Evolutionary conservation across 2,888 invertebrate species (phyloP), one percentile per base, ranked within the genome.

Genomic region (Anoncus sp.): DNA sequence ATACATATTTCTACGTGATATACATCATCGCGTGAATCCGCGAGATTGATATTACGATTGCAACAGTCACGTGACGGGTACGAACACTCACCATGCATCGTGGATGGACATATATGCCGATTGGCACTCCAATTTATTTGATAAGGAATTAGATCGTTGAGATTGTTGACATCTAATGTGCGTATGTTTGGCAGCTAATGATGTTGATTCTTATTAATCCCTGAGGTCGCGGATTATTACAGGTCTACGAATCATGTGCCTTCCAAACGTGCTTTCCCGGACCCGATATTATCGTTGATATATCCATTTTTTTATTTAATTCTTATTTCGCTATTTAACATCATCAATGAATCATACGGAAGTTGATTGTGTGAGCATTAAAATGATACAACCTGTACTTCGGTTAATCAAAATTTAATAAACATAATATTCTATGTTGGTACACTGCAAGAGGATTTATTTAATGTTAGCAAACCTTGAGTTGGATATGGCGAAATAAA

Each of bases 21-120:
- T 70, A 53, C 65, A 49, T 60, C 65, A 35, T 75, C 49, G 65
- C 45, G 35, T 35, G 62, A 63, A 75, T 59, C 24, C 62, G 45
- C 10, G 40, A 40, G 63, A 67, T 67, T 71, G 71, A 43, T 43
- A 53, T 67, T 63, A 67, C 62, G 66, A 71, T 67, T 57, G 35
- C 43, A 14, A 45, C 31, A 20, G 16, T 22, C 70, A 60, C 60
- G 47, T 70, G 59, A 38, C 49, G 9, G 3, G 22, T 38, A 59
- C 35, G 22, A 24, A 55, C 12, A 24, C 12, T 27, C 53, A 27
- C 20, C 67, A 45, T 35, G n/a, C 18, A 45, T 14, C 12, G 18
- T n/a, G 20, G 7, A 18, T 20, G 40, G 14, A 18, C 43, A 20
- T 40, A 40, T 59, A 38, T 51, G n/a, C 6, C 14, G 38, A 59